Percentiles rank a stretch among this genome's conserved stretches.
phyloP scores from a whole-genome alignment of 2,888 invertebrate genomes.

The Epicampocera succincta region DNA sequence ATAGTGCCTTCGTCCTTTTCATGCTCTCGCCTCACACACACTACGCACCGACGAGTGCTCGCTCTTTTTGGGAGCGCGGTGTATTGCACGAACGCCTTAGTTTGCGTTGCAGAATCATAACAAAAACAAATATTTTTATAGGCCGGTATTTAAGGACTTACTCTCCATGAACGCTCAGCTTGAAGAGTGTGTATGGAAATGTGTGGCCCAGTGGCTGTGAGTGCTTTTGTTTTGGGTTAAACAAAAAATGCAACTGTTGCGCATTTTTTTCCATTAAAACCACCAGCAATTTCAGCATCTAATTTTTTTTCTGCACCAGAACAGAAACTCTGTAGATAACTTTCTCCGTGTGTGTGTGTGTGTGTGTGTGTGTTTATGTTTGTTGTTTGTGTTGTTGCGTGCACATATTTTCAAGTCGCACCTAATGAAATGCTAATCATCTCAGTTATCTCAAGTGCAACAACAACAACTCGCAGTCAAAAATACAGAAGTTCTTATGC shows the following conservation, averaged over 20 bases:
- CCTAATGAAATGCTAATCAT: constrained; percentile 69
- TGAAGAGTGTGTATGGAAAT: constrained; percentile 32
- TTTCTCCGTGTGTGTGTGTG: background rate
- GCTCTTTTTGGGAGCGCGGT: constrained; percentile 4
- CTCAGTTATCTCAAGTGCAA: constrained; percentile 61
- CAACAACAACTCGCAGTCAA: background rate
- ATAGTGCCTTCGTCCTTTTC: background rate
- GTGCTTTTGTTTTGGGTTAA: constrained; percentile 32
- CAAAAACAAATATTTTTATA: constrained; percentile 69
- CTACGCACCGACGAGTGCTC: background rate
- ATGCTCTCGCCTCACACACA: constrained; percentile 11
- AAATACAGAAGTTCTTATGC: background rate
- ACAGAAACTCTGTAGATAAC: constrained; percentile 42
- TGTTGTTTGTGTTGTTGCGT: background rate
- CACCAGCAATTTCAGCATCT: constrained; percentile 36
- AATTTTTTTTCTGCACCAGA: background rate
- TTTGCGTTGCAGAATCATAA: constrained; percentile 59
- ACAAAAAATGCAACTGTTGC: constrained; percentile 73
- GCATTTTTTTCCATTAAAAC: constrained; percentile 69
- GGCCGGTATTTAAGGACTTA: constrained; percentile 63
- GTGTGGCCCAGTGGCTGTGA: constrained; percentile 1
- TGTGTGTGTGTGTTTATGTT: background rate
- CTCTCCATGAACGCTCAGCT: constrained; percentile 17
- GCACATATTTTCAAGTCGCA: constrained; percentile 50
- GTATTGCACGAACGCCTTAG: background rate